phyloP scores from a whole-genome alignment of 1,140 invertebrate genomes.

The Manduca sexta region DNA sequence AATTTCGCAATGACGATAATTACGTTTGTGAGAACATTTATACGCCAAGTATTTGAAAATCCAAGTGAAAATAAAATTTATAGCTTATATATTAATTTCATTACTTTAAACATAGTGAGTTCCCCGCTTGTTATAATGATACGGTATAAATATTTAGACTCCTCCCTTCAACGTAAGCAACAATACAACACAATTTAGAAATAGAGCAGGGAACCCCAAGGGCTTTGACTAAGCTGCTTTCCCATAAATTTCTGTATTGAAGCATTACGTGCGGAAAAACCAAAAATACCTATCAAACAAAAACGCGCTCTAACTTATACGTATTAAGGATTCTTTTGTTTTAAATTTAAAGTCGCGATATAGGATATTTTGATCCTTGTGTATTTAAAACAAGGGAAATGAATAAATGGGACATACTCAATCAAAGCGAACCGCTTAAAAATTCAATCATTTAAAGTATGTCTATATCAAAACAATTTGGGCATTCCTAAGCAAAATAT shows the following conservation, averaged over 20 bases:
- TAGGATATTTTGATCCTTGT: background rate
- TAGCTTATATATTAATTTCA: no score
- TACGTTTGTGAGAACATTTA: no score
- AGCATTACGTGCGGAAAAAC: constrained; percentile 32
- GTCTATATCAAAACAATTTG: no score
- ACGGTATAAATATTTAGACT: constrained; percentile 11
- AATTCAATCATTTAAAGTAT: background rate
- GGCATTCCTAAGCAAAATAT: no score
- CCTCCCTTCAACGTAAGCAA: constrained; percentile 19
- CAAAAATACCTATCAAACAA: constrained; percentile 15
- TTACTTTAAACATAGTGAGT: no score
- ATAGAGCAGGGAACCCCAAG: constrained; percentile 36
- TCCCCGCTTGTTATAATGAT: no score
- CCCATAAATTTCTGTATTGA: constrained; percentile 47
- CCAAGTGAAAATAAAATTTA: no score
- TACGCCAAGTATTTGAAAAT: no score
- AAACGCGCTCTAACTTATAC: constrained; percentile 5
- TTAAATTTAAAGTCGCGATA: constrained; percentile 1
- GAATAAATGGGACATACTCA: constrained; percentile 25
- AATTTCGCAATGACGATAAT: no score
- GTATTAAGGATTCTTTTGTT: constrained; percentile 15
- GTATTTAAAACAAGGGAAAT: constrained; percentile 32
- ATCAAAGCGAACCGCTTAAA: constrained; percentile 24
- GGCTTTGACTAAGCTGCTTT: constrained; percentile 32
- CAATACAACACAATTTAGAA: constrained; percentile 40